phyloP scores from a whole-genome alignment of 30 jellyfish, hydroid and myxozoan genomes.

The Turritopsis dohrnii region DNA sequence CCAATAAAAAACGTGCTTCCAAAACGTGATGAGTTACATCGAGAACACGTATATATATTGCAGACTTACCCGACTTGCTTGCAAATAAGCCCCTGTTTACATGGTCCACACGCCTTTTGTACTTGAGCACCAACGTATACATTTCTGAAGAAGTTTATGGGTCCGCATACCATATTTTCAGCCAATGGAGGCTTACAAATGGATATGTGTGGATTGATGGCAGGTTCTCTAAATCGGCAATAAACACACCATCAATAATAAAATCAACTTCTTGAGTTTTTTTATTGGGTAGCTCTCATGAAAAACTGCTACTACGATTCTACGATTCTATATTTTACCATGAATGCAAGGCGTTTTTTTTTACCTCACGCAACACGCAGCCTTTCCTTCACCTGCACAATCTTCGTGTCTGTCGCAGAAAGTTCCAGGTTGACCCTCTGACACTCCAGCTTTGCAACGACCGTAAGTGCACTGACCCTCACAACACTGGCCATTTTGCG shows the following conservation, averaged over 20 bases:
- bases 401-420: constrained; percentile 98
- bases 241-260: too few species aligned
- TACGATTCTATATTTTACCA: too few species aligned
- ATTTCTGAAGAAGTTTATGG: constrained; percentile 85
- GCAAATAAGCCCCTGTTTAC: constrained; percentile 79
- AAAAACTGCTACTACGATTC: too few species aligned
- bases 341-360: neutral
- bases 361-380: constrained; percentile 93
- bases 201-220: constrained; percentile 87
- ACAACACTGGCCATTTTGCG: constrained; percentile 96
- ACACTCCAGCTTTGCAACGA: constrained; percentile 85
- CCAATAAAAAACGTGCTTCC: neutral
- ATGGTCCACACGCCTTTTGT: constrained; percentile 95
- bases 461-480: constrained; percentile 97
- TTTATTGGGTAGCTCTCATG: too few species aligned
- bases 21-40: neutral
- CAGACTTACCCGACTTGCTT: constrained; percentile 93
- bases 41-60: neutral
- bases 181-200: constrained; percentile 95
- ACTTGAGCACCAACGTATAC: constrained; percentile 94
- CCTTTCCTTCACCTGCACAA: constrained; percentile 96
- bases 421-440: constrained; percentile 96
- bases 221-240: constrained; percentile 68
- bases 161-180: constrained; percentile 89
- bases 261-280: too few species aligned